A percentile compares a stretch with the other conserved stretches of the same genome.
Evolutionary conservation across 2,888 invertebrate species (phyloP).

Genomic region (Marasmarcha lunaedactyla): DNA sequence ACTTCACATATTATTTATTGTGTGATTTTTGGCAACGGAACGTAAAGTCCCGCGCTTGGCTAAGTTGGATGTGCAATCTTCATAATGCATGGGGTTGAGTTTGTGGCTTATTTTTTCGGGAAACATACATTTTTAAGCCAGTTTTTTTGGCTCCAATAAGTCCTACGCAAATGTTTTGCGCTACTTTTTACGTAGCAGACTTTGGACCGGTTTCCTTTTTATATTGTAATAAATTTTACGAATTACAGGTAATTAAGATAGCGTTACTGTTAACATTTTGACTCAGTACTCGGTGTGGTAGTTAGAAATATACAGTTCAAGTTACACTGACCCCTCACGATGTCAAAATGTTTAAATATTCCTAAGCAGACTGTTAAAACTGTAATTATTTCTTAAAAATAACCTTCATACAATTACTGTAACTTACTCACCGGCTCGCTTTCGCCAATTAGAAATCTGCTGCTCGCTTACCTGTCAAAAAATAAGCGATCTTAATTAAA

Average conservation of each 20-base stretch:
- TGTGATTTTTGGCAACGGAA: constrained; percentile 68
- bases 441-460: background rate
- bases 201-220: too few species aligned
- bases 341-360: too few species aligned
- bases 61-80: constrained; percentile 67
- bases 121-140: constrained; percentile 24
- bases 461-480: constrained; percentile 22
- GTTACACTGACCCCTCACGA: too few species aligned
- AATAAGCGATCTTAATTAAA: constrained; percentile 17
- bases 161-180: too few species aligned
- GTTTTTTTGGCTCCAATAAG: constrained; percentile 11
- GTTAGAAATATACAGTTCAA: too few species aligned
- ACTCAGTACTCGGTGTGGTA: too few species aligned
- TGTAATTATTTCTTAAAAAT: background rate
- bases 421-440: background rate
- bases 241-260: too few species aligned
- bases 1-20: constrained; percentile 63
- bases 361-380: too few species aligned
- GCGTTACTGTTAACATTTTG: too few species aligned
- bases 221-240: too few species aligned
- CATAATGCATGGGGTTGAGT: constrained; percentile 59
- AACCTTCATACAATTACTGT: background rate
- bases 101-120: constrained; percentile 29
- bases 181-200: too few species aligned
- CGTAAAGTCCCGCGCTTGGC: constrained; percentile 52